Evolutionary conservation across 2,888 invertebrate species (phyloP), one percentile per base, ranked within the genome.

Genomic region (Blomia tropicalis): DNA sequence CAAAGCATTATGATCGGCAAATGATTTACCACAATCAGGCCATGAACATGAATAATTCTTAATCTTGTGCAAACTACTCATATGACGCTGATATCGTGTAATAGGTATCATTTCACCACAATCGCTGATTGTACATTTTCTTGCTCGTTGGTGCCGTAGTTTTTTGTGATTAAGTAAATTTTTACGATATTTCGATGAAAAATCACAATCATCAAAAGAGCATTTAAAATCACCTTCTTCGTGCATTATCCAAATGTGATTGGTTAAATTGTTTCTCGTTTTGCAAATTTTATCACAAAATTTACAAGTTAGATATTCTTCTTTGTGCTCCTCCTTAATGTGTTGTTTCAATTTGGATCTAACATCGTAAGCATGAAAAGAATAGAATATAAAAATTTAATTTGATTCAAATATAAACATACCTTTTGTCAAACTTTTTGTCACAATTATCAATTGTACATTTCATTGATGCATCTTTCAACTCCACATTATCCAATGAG

Each of bases 161-260:
- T 56, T 56, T 36, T 56, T 56, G 29, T 56, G 56, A 56, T 56
- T 56, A 2, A 56, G 31, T 31, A 56, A 7, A 36, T 56, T 56
- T 36, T 30, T 56, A 31, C 56, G 31, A 36, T 29, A 56, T 25
- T 56, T 56, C 22, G 56, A 56, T n/a, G 17, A 19, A 25, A 56
- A 56, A 56, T 56, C 56, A 36, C 56, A 56, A n/a, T 56, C 29
- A 29, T 56, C 56, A 56, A 56, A 56, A 3, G 56, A 14, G 7
- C 56, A 56, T 11, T n/a, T 14, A 7, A 27, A 56, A 19, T 56
- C 56, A 4, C 56, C 56, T 11, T 56, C 56, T 56, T 56, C 56
- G 23, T 56, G 56, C 56, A 56, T 56, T 3, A 56, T 56, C 56
- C 56, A 56, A 29, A 56, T 56, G 23, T 56, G 56, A 56, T 56